Conservation (phyloP, 2,113 vertebrate genomes). For the Ophiodon elongatus region DNA sequence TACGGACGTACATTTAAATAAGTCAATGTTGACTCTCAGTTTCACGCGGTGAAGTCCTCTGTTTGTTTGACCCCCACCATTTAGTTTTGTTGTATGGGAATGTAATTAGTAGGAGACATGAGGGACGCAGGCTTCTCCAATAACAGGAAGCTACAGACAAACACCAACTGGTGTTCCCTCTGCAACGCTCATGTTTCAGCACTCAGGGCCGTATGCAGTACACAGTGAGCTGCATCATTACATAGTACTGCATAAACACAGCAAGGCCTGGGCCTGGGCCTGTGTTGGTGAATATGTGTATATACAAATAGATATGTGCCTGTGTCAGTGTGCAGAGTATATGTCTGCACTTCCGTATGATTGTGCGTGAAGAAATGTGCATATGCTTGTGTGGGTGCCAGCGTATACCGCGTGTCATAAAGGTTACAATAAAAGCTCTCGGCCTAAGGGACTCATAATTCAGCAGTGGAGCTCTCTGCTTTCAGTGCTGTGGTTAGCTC, state of each 20-base stretch:
- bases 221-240: slow-evolving; percentile 57
- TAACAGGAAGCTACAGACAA: background rate
- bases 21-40: too few relatives aligned
- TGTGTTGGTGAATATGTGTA: background rate
- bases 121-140: background rate
- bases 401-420: slow-evolving; percentile 46
- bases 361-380: slow-evolving; percentile 26
- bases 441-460: slow-evolving; percentile 50
- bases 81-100: background rate
- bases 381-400: slow-evolving; percentile 28
- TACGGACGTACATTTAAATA: too few relatives aligned
- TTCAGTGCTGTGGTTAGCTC: slow-evolving; percentile 24
- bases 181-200: slow-evolving; percentile 5
- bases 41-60: background rate
- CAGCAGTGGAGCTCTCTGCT: slow-evolving; percentile 27
- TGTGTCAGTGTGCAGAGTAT: background rate
- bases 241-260: slow-evolving; percentile 4
- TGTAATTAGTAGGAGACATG: background rate
- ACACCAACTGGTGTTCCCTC: slow-evolving; percentile 6
- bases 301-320: slow-evolving; percentile 4
- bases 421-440: slow-evolving; percentile 54
- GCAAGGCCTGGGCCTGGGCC: background rate
- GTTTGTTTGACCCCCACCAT: background rate
- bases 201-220: background rate
- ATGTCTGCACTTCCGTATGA: slow-evolving; percentile 2